These are phyloP conservation scores for Aphodius granarius DNA, from an alignment of 2,888 invertebrate species.

Conservation along the genomic window DNA sequence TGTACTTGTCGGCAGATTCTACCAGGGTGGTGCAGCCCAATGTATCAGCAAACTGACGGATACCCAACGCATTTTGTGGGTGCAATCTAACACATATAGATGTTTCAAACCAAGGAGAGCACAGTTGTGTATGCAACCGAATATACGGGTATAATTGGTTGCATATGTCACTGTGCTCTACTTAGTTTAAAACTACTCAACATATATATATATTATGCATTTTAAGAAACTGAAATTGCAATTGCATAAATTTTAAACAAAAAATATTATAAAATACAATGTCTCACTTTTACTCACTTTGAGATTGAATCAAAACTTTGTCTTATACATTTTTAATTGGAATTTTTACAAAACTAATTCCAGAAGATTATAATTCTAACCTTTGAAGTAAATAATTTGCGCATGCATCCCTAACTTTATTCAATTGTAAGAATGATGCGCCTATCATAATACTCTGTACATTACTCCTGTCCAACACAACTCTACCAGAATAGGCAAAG, in stretches of 20 bases:
- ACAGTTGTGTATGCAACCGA: too few species aligned
- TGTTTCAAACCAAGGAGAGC: not conserved
- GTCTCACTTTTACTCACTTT: too few species aligned
- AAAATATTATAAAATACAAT: slow-evolving; percentile 13
- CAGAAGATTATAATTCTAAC: slow-evolving; percentile 47
- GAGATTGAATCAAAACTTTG: too few species aligned
- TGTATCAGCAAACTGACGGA: slow-evolving; percentile 78
- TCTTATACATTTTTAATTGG: too few species aligned
- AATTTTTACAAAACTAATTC: too few species aligned
- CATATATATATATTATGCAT: not conserved
- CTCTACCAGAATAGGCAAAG: slow-evolving; percentile 81
- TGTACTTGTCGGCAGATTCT: slow-evolving; percentile 75
- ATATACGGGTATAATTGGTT: too few species aligned
- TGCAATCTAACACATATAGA: slow-evolving; percentile 61
- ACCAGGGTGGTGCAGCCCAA: slow-evolving; percentile 71
- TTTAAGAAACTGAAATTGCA: not conserved
- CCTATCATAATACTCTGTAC: slow-evolving; percentile 85
- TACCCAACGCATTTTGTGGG: slow-evolving; percentile 78
- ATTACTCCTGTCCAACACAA: slow-evolving; percentile 76
- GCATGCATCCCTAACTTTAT: slow-evolving; percentile 80
- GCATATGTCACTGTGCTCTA: too few species aligned
- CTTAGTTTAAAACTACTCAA: too few species aligned
- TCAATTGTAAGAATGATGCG: slow-evolving; percentile 78
- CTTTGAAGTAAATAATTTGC: slow-evolving; percentile 77
- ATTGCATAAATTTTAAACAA: not conserved